phyloP scores from a whole-genome alignment of 2,113 vertebrate species.

The Pampusana beccarii region DNA sequence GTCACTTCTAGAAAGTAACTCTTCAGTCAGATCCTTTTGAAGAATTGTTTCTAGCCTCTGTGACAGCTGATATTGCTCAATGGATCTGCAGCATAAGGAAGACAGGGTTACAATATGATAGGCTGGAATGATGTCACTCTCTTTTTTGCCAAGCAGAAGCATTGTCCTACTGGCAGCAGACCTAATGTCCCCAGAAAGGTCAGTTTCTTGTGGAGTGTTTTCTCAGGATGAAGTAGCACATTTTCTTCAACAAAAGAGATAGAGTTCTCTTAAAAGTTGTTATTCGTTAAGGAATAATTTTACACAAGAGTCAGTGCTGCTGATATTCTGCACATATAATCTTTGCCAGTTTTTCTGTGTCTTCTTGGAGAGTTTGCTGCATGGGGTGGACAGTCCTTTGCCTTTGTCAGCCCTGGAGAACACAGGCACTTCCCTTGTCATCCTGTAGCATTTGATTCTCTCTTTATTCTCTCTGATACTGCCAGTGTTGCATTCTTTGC shows the following conservation, averaged over 20 bases:
- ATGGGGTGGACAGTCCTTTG: background rate
- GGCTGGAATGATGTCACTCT: background rate
- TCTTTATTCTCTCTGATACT: background rate
- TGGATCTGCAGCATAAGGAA: background rate
- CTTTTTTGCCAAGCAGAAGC: background rate
- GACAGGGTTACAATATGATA: background rate
- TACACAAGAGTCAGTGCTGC: background rate
- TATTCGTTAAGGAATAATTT: background rate
- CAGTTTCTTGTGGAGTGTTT: background rate
- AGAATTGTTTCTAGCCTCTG: background rate
- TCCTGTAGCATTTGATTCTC: background rate
- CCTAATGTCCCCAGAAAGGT: background rate
- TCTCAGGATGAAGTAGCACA: background rate
- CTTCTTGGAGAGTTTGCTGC: background rate
- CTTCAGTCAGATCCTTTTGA: background rate
- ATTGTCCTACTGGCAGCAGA: background rate
- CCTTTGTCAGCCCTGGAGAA: background rate
- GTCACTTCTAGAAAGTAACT: conserved; percentile 5
- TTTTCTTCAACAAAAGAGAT: background rate
- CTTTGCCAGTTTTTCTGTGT: background rate
- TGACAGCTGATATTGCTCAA: background rate
- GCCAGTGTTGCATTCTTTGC: conserved; percentile 22
- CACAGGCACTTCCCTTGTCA: background rate
- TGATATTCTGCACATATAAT: background rate
- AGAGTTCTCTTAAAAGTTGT: background rate